phyloP scores from a whole-genome alignment of 2,888 invertebrate species.

The Dynastes tityus region DNA sequence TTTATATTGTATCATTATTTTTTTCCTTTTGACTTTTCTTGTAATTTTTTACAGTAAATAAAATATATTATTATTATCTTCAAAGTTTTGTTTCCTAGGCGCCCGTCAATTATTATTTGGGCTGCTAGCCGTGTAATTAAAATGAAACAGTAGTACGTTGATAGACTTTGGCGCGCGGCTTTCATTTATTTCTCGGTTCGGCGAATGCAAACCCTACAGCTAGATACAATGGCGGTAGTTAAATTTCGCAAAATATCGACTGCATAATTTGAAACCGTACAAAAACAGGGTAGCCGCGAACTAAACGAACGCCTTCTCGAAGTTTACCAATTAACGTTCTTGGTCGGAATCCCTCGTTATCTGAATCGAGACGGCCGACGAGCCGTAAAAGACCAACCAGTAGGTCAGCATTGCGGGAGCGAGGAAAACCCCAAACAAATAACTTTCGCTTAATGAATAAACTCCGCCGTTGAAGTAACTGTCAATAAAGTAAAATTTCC shows the following conservation, averaged over 20 bases:
- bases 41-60: no score
- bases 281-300: conserved; percentile 11
- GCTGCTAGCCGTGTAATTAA: no score
- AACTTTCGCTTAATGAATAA: conserved; percentile 43
- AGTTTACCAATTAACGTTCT: conserved; percentile 45
- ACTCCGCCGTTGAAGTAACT: conserved; percentile 15
- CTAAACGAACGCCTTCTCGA: conserved; percentile 24
- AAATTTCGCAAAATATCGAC: conserved; percentile 16
- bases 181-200: no score
- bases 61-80: no score
- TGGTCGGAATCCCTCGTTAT: conserved; percentile 40
- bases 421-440: conserved; percentile 43
- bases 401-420: conserved; percentile 26
- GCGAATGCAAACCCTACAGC: no score
- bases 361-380: conserved; percentile 32
- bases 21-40: no score
- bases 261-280: conserved; percentile 38
- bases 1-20: no score
- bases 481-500: conserved; percentile 26
- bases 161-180: no score
- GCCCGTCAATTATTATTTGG: no score
- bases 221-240: no score
- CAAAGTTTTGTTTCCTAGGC: no score
- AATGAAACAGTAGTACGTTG: no score
- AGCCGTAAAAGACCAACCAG: conserved; percentile 19